Evolutionary conservation across 2,113 vertebrate species (phyloP), one percentile per base, ranked within the genome.

Genomic region (Corythoichthys intestinalis): DNA sequence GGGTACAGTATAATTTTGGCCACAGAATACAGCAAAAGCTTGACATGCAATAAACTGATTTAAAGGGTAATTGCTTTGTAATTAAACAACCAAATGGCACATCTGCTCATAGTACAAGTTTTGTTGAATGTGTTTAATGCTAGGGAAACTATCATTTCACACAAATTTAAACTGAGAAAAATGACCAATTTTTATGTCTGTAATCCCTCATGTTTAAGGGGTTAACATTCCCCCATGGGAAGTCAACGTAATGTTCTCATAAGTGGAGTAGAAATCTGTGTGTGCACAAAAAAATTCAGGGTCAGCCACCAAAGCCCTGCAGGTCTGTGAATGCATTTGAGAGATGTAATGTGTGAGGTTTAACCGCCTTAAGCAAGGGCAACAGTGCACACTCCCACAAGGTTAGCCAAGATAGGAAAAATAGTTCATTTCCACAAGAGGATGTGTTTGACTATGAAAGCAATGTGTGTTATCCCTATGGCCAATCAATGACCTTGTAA

Each of bases 401-500:
- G 80, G 77, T 81, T 72, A 67, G 65, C 11, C 20, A 61, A 61
- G 66, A 68, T 46, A 52, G 79, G 37, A 71, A 28, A 71, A 74
- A 65, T 9, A 73, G 64, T 35, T 20, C 37, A 67, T 60, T 47
- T 50, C 15, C 70, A 65, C 41, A 39, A 54, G 38, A 73, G 70
- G 62, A 69, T 66, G 60, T 71, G 74, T 74, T 74, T 35, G 49
- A 59, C 17, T 65, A 10, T 67, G 53, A 48, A 72, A 78, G 78
- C 67, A 13, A 70, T 48, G 73, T 68, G 71, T 74, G 75, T 78
- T 78, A 67, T 74, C 73, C 65, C 72, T 1, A 17, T 81, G 74
- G 74, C 85, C 88, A 67, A 37, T 49, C 73, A 20, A 20, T 86
- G 86, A 89, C 86, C 81, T 86, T 76, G 79, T 66, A 81, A 78